These are phyloP conservation scores for Podocnemis expansa DNA, from an alignment of 2,113 vertebrate genomes.

Conservation along the genomic window DNA sequence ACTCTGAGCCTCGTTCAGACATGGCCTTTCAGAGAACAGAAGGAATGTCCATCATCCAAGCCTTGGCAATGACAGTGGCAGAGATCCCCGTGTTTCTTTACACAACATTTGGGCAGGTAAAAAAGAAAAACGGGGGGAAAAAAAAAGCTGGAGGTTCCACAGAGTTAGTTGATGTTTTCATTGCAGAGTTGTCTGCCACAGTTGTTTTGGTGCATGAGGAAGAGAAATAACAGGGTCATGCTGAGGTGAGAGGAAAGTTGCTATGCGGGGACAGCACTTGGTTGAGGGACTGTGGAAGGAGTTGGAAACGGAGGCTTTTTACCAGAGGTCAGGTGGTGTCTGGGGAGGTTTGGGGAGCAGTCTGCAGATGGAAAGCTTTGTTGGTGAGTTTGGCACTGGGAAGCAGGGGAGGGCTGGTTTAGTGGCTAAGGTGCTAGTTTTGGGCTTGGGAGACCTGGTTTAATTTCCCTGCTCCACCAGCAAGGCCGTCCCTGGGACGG, in stretches of 20 bases:
- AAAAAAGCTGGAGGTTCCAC: not conserved
- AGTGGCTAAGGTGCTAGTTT: not conserved
- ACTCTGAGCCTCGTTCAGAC: not conserved
- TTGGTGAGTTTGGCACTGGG: not conserved
- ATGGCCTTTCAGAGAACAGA: conserved; percentile 91
- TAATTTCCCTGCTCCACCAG: not conserved
- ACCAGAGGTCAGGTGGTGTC: not conserved
- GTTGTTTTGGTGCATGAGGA: not conserved
- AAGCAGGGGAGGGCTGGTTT: not conserved
- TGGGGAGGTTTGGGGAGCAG: not conserved
- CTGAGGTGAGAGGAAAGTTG: not conserved
- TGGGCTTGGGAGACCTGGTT: not conserved
- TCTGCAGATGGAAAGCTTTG: not conserved
- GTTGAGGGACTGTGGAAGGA: not conserved
- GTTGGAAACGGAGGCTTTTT: not conserved
- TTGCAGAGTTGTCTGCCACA: not conserved
- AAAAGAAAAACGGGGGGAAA: conserved; percentile 76
- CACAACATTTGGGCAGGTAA: conserved; percentile 96
- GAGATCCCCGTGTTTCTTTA: conserved; percentile 98
- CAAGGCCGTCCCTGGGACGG: too few relatives aligned
- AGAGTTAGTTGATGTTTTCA: not conserved
- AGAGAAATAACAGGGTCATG: accelerated
- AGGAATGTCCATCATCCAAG: conserved; percentile 93
- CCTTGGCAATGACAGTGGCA: conserved; percentile 96
- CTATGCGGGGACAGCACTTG: not conserved